Percentiles rank a stretch among this genome's conserved stretches.
These are phyloP conservation scores for Arge pagana DNA, from an alignment of 2,888 invertebrate genomes.

Conservation along the genomic window DNA sequence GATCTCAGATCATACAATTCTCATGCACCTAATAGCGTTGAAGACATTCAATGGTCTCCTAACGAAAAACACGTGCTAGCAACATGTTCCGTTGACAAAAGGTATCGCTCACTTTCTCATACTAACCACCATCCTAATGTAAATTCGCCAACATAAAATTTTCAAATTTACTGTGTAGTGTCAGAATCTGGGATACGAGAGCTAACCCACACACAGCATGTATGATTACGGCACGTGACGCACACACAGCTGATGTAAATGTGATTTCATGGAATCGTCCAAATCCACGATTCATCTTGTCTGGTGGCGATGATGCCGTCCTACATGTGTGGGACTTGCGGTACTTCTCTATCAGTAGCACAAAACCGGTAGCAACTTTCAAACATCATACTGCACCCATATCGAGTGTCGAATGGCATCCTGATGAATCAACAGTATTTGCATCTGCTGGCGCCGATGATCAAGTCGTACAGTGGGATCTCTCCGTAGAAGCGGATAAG, in stretches of 20 bases:
- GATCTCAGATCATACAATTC: slow-evolving; percentile 87
- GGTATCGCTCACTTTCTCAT: slow-evolving; percentile 52
- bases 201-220: slow-evolving; percentile 85
- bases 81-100: slow-evolving; percentile 86
- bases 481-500: slow-evolving; percentile 84
- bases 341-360: slow-evolving; percentile 71
- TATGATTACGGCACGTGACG: slow-evolving; percentile 83
- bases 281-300: slow-evolving; percentile 67
- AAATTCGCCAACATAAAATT: slow-evolving; percentile 1
- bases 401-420: slow-evolving; percentile 97
- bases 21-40: slow-evolving; percentile 87
- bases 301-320: slow-evolving; percentile 94
- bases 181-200: slow-evolving; percentile 95
- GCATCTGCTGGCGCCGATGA: slow-evolving; percentile 93
- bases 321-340: slow-evolving; percentile 96
- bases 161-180: slow-evolving; percentile 63
- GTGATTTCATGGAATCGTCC: slow-evolving; percentile 96
- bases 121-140: not conserved
- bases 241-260: slow-evolving; percentile 93
- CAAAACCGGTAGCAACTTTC: slow-evolving; percentile 85
- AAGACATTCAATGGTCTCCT: slow-evolving; percentile 99
- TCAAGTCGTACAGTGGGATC: slow-evolving; percentile 96
- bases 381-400: slow-evolving; percentile 94
- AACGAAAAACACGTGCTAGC: slow-evolving; percentile 89
- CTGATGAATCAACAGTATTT: slow-evolving; percentile 88